Percentiles rank a stretch among this genome's conserved stretches.
These are phyloP conservation scores for Archegozetes longisetosus DNA, from an alignment of 1,140 invertebrate species.

Conservation along the genomic window DNA sequence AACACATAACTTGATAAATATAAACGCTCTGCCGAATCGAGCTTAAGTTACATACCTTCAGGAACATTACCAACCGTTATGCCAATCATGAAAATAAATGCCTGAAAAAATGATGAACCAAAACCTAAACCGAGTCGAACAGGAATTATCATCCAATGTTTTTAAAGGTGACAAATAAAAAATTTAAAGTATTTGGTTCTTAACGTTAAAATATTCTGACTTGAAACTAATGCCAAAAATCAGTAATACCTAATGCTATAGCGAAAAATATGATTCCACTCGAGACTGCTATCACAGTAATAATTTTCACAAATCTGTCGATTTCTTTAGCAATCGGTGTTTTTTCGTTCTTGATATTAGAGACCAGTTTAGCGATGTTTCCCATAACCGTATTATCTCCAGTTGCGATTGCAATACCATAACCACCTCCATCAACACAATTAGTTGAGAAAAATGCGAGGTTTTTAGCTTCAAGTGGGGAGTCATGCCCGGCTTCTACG, in stretches of 20 bases:
- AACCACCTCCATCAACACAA: conserved; percentile 34
- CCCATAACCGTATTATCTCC: conserved; percentile 97
- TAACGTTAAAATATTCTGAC: too few relatives aligned
- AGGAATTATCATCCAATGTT: conserved; percentile 23
- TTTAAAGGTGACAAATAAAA: too few relatives aligned
- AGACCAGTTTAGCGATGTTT: conserved; percentile 86
- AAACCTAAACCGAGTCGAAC: conserved; percentile 88
- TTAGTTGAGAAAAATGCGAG: conserved; percentile 14
- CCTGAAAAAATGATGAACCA: conserved; percentile 92
- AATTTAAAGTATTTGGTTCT: too few relatives aligned
- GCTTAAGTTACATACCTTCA: too few relatives aligned
- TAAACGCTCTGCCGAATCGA: too few relatives aligned
- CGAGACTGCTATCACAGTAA: conserved; percentile 56
- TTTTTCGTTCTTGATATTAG: conserved; percentile 82
- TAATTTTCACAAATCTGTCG: conserved; percentile 95
- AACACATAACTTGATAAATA: too few relatives aligned
- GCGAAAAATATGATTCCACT: conserved; percentile 30
- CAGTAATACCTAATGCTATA: too few relatives aligned
- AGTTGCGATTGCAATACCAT: conserved; percentile 85
- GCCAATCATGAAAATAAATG: conserved; percentile 94
- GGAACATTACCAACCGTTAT: conserved; percentile 31
- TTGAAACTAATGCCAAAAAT: too few relatives aligned
- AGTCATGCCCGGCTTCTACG: background rate
- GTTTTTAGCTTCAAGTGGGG: conserved; percentile 8
- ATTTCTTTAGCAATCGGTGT: conserved; percentile 45